These are phyloP conservation scores for Cremastinae sp. DNA, from an alignment of 2,888 invertebrate genomes.

Conservation along the genomic window DNA sequence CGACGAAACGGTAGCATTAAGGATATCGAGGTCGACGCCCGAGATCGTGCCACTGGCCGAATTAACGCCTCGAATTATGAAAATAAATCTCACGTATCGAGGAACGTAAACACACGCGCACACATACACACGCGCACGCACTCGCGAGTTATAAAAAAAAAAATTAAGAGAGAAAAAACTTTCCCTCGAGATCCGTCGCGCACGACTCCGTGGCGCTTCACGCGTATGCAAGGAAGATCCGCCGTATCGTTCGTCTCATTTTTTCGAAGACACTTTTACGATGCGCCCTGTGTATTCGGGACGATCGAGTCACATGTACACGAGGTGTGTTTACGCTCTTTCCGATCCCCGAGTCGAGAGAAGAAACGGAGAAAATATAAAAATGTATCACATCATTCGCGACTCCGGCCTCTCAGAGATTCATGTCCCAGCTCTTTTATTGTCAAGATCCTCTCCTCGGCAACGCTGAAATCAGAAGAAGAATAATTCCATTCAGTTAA, in stretches of 20 bases:
- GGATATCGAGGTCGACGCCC: conserved; percentile 38
- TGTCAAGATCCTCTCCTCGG: conserved; percentile 34
- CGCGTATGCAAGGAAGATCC: neutral
- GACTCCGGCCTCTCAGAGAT: too few relatives aligned
- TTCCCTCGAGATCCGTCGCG: too few relatives aligned
- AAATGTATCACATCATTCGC: conserved; percentile 14
- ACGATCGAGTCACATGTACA: conserved; percentile 2
- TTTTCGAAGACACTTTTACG: neutral
- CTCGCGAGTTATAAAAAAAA: neutral
- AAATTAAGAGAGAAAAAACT: too few relatives aligned
- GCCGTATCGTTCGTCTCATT: neutral
- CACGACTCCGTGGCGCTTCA: too few relatives aligned
- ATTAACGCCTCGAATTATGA: neutral
- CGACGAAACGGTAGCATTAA: conserved; percentile 52
- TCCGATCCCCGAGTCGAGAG: conserved; percentile 30
- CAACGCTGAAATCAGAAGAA: conserved; percentile 20
- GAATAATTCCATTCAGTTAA: neutral
- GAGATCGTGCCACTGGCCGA: conserved; percentile 17
- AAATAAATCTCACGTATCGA: neutral
- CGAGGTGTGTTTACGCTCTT: conserved; percentile 19
- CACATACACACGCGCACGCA: too few relatives aligned
- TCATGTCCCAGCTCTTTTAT: conserved; percentile 36
- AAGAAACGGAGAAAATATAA: neutral
- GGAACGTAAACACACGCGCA: neutral
- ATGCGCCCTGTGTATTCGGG: conserved; percentile 15